Evolutionary conservation across 2,888 invertebrate genomes (phyloP), one percentile per base, ranked within the genome.

Genomic region (Nineta flava): DNA sequence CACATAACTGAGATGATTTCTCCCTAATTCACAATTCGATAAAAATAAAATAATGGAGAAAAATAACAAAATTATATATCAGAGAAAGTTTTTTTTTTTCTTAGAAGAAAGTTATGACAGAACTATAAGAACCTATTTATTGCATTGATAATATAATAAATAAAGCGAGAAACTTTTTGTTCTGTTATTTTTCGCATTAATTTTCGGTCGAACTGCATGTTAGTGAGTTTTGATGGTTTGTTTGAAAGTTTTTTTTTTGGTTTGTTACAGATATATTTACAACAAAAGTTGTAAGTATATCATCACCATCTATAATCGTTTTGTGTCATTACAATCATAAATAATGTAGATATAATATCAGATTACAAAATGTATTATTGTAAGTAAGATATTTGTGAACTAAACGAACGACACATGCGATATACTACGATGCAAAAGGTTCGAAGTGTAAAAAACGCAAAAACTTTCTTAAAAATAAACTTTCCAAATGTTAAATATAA

Each of bases 281-380:
- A 46, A 46, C 46, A 35, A 46, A 46, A 46, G 46, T 46, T 46
- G 46, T 31, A 31, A 46, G 53, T 54, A 54, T 55, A 53, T 56
- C 55, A 26, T 26, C 26, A 26, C 26, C 26, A 26, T 26, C 26
- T 26, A 26, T 26, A 26, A 56, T 56, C 56, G 55, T 54, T 55
- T 55, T 55, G 54, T 55, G 56, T 56, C 56, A 55, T 55, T 53
- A 42, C 53, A 48, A 53, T 55, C 55, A 38, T 38, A 38, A 38
- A 38, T 38, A 38, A 38, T 38, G 38, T n/a, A 38, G 38, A 38
- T 9, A n/a, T 15, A 38, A 38, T 15, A 38, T 13, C 38, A 38
- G 38, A 38, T 38, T 38, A 38, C 26, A 6, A 26, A 26, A 26
- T 26, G 26, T 26, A 26, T 5, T 26, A 26, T 26, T 26, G 5